Conservation (phyloP, 2,113 vertebrate genomes). For the Meleagris gallopavo region DNA sequence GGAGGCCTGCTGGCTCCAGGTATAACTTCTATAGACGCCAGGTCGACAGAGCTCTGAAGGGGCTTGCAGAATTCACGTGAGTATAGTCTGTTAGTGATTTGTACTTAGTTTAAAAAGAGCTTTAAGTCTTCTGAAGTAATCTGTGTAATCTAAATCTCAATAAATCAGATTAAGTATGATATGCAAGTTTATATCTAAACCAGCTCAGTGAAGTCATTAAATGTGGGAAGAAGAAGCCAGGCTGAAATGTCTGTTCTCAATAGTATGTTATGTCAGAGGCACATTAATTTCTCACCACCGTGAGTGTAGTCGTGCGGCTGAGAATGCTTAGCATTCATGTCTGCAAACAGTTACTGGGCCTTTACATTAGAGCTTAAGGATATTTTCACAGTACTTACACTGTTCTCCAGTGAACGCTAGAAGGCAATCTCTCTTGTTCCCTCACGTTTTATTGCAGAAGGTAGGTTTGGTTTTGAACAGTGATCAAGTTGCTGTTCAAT, state of each 20-base stretch:
- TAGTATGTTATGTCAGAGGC: not conserved
- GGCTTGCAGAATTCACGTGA: not conserved
- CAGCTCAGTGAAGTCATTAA: not conserved
- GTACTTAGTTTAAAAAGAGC: not conserved
- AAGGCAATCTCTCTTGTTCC: slow-evolving; percentile 18
- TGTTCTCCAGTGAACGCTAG: not conserved
- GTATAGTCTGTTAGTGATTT: not conserved
- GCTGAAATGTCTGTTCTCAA: not conserved
- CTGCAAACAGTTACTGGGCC: not conserved
- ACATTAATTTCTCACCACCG: not conserved
- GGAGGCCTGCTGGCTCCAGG: not conserved
- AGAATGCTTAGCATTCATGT: not conserved
- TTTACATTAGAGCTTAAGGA: not conserved
- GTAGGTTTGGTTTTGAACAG: not conserved
- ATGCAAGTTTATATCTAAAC: not conserved
- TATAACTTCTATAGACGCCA: not conserved
- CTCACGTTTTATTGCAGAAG: not conserved
- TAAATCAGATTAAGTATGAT: not conserved
- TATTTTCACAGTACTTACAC: not conserved
- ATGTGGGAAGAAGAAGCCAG: not conserved
- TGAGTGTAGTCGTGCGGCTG: not conserved
- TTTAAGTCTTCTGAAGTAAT: not conserved
- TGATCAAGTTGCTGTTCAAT: not conserved
- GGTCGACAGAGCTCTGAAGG: not conserved
- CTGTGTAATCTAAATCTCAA: not conserved